Percentiles rank a stretch among this genome's conserved stretches.
These are phyloP conservation scores for Phalacrocorax aristotelis DNA, from an alignment of 2,113 vertebrate genomes.

Conservation along the genomic window DNA sequence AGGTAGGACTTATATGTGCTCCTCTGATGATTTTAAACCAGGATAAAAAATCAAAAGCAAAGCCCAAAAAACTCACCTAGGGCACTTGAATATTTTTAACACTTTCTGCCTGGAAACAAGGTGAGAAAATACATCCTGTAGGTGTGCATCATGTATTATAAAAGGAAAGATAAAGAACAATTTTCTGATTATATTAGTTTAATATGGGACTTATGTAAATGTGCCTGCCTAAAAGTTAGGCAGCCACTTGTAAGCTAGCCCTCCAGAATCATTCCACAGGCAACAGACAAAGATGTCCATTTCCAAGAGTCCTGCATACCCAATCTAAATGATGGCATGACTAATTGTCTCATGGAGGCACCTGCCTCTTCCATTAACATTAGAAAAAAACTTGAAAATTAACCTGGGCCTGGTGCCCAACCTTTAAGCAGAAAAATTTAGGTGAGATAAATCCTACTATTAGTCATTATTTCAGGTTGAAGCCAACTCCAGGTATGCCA, in stretches of 20 bases:
- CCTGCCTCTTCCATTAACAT: not conserved
- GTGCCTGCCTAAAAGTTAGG: not conserved
- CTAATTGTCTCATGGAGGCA: not conserved
- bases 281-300: not conserved
- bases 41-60: not conserved
- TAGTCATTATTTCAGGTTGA: not conserved
- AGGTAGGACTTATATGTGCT: not conserved
- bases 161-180: not conserved
- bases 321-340: not conserved
- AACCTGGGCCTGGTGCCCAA: not conserved
- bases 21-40: not conserved
- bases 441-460: not conserved
- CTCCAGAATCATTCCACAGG: not conserved
- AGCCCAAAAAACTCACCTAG: not conserved
- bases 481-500: not conserved
- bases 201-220: not conserved
- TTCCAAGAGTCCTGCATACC: not conserved
- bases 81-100: not conserved
- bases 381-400: not conserved
- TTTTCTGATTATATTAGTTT: not conserved
- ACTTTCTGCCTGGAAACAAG: not conserved
- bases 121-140: not conserved
- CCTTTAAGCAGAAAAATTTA: not conserved
- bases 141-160: not conserved
- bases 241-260: not conserved